Evolutionary conservation across 2,113 vertebrate species (phyloP).

Genomic region (Pheucticus melanocephalus): DNA sequence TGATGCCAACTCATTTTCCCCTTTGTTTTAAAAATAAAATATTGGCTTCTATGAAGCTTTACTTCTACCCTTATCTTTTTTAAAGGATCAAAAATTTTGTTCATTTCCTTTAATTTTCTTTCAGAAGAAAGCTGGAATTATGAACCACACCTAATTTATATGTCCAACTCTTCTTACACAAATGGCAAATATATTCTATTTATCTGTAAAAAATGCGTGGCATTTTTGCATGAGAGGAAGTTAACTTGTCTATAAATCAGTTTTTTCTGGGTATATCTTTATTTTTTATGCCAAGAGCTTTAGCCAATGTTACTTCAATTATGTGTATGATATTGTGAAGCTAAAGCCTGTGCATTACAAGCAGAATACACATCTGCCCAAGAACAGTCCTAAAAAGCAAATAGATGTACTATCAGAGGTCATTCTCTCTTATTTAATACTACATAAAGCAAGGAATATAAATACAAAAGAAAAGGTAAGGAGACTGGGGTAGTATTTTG

Average conservation of each 20-base stretch:
- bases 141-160: not conserved
- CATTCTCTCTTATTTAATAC: not conserved
- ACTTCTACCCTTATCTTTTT: not conserved
- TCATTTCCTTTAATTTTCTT: conserved; percentile 15
- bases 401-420: not conserved
- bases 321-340: not conserved
- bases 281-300: not conserved
- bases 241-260: conserved; percentile 3
- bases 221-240: conserved; percentile 1
- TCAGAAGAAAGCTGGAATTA: not conserved
- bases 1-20: conserved; percentile 36
- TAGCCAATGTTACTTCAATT: not conserved
- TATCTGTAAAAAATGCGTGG: not conserved
- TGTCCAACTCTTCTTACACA: not conserved
- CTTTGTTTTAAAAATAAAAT: conserved; percentile 55
- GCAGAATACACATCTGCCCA: not conserved
- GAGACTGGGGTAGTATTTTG: not conserved
- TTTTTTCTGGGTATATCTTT: not conserved
- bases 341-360: not conserved
- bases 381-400: not conserved
- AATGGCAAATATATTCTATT: not conserved
- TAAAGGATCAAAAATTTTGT: not conserved
- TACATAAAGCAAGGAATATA: conserved; percentile 1
- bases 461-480: not conserved
- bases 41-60: conserved; percentile 35